Percentiles rank a stretch among this genome's conserved stretches.
phyloP scores from a whole-genome alignment of 30 jellyfish, hydroid and myxozoan species.

The Chrysaora quinquecirrha region DNA sequence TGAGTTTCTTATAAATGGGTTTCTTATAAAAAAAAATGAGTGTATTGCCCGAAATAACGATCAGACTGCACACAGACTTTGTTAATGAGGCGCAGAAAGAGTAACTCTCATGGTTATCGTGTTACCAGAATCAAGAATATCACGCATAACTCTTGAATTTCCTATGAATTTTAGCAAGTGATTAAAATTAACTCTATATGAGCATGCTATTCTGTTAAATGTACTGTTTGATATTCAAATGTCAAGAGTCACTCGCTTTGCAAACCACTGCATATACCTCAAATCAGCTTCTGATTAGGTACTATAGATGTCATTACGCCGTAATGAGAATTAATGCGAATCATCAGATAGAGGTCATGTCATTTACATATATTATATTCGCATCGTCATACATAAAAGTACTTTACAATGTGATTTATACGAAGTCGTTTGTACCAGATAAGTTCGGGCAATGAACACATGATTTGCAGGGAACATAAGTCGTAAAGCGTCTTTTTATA shows the following conservation, averaged over 20 bases:
- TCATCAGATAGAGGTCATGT: slow-evolving; percentile 4
- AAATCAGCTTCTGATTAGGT: background rate
- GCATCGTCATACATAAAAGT: too few relatives aligned
- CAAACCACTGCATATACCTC: slow-evolving; percentile 31
- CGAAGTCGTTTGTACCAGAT: too few relatives aligned
- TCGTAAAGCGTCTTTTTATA: too few relatives aligned
- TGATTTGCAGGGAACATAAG: too few relatives aligned
- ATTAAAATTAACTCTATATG: slow-evolving; percentile 43
- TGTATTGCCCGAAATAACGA: too few relatives aligned
- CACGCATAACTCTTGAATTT: slow-evolving; percentile 24
- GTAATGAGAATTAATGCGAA: background rate
- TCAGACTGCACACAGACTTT: too few relatives aligned
- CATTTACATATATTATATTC: background rate
- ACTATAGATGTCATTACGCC: background rate
- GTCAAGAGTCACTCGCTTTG: slow-evolving; percentile 33
- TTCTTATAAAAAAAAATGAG: too few relatives aligned
- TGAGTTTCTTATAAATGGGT: too few relatives aligned
- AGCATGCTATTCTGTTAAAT: slow-evolving; percentile 29
- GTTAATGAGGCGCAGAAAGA: slow-evolving; percentile 3
- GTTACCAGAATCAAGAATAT: slow-evolving; percentile 8
- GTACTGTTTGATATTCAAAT: slow-evolving; percentile 31
- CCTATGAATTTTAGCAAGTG: slow-evolving; percentile 62
- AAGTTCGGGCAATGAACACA: too few relatives aligned
- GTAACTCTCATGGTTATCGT: slow-evolving; percentile 25
- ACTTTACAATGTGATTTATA: too few relatives aligned